Conservation (phyloP, 2,113 vertebrate genomes). For the Nipponia nippon region DNA sequence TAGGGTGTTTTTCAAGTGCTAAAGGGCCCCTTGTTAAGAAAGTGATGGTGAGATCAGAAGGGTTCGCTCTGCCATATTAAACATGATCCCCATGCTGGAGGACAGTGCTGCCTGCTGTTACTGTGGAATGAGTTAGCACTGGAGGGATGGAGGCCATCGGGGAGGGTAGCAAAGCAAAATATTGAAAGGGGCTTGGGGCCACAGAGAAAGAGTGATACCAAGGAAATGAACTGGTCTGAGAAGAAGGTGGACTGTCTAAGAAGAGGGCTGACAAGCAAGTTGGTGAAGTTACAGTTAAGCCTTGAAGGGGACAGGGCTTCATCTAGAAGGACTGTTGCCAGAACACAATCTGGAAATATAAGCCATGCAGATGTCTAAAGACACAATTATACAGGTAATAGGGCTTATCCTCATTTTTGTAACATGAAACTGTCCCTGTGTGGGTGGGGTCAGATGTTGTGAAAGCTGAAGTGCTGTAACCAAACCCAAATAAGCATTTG, state of each 20-base stretch:
- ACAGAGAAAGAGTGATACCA: not conserved
- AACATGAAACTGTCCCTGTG: not conserved
- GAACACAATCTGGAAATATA: not conserved
- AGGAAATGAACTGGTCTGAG: not conserved
- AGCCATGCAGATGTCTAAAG: not conserved
- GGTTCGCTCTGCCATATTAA: not conserved
- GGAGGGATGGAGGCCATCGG: not conserved
- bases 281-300: not conserved
- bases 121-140: not conserved
- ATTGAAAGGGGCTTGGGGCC: not conserved
- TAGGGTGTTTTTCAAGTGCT: not conserved
- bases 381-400: not conserved
- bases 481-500: slow-evolving; percentile 6
- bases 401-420: not conserved
- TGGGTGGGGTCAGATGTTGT: slow-evolving; percentile 2
- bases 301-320: not conserved
- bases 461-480: slow-evolving; percentile 23
- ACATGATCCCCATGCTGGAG: not conserved
- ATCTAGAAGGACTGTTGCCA: not conserved
- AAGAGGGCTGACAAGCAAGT: not conserved
- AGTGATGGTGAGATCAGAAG: not conserved
- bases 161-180: not conserved
- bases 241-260: not conserved
- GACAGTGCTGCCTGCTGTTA: not conserved
- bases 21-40: not conserved